phyloP scores from a whole-genome alignment of 1,140 invertebrate species.

The Eulimnadia texana region DNA sequence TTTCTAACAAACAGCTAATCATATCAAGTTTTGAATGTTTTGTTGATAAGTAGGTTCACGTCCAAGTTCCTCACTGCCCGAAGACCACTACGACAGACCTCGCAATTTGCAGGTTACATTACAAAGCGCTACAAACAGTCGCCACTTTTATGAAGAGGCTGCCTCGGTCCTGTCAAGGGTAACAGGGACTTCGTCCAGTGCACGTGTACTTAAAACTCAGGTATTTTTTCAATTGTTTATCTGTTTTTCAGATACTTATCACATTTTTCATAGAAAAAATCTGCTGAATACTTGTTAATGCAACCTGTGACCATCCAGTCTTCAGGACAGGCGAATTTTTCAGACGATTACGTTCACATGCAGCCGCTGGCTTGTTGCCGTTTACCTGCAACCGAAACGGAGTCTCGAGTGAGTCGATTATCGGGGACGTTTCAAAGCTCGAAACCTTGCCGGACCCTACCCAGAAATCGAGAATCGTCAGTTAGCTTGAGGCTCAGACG shows the following conservation, averaged over 20 bases:
- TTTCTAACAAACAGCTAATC: background rate
- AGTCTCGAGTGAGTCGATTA: too few species aligned
- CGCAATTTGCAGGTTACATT: background rate
- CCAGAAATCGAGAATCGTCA: background rate
- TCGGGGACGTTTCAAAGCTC: too few species aligned
- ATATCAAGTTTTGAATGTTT: background rate
- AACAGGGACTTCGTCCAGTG: background rate
- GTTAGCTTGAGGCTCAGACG: slow-evolving; percentile 7
- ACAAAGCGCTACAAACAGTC: background rate
- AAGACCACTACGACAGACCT: slow-evolving; percentile 4
- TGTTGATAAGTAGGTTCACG: background rate
- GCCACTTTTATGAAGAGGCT: slow-evolving; percentile 3
- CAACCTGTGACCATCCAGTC: background rate
- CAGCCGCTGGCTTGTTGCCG: slow-evolving; percentile 8
- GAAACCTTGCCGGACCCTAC: background rate
- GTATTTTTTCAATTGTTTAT: too few species aligned
- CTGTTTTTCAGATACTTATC: too few species aligned
- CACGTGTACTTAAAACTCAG: background rate
- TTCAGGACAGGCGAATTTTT: background rate
- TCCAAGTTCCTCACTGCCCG: background rate
- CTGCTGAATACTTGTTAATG: slow-evolving; percentile 2
- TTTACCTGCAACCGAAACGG: background rate
- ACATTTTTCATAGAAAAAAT: background rate
- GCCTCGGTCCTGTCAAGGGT: background rate
- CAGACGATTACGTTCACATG: slow-evolving; percentile 10